These are phyloP conservation scores for Mormyrops attenuatus DNA, from an alignment of 2,797 vertebrate species.

Conservation along the genomic window DNA sequence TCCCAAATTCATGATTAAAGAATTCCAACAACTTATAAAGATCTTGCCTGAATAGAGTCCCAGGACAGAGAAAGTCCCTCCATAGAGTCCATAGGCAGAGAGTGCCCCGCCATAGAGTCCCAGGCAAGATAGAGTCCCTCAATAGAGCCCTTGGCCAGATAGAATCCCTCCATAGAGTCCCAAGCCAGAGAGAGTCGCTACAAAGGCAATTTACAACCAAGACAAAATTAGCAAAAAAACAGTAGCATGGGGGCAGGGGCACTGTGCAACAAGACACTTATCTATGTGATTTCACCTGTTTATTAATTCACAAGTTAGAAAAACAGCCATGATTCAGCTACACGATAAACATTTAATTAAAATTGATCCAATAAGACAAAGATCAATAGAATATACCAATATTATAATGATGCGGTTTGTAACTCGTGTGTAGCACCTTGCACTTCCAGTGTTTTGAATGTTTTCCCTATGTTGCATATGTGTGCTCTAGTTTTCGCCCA, in stretches of 20 bases:
- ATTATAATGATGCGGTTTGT: neutral
- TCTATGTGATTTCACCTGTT: neutral
- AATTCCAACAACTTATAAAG: neutral
- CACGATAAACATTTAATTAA: neutral
- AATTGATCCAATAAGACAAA: neutral
- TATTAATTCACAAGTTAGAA: neutral
- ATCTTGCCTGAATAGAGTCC: neutral
- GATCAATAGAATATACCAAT: neutral
- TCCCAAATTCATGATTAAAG: neutral
- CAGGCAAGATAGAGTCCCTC: too few species aligned
- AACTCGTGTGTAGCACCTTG: neutral
- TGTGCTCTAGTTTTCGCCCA: neutral
- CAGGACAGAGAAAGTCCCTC: neutral
- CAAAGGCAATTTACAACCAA: neutral
- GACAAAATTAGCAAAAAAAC: neutral
- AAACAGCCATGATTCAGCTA: neutral
- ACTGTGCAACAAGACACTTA: neutral
- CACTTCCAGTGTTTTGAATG: neutral
- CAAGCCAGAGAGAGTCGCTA: neutral
- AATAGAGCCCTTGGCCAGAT: too few species aligned
- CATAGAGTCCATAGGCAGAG: neutral
- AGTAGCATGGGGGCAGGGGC: neutral
- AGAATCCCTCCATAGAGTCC: neutral
- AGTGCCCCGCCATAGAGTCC: too few species aligned
- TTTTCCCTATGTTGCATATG: neutral